Evolutionary conservation across 2,888 invertebrate species (phyloP).

Genomic region (Lasioglossum figueresi): DNA sequence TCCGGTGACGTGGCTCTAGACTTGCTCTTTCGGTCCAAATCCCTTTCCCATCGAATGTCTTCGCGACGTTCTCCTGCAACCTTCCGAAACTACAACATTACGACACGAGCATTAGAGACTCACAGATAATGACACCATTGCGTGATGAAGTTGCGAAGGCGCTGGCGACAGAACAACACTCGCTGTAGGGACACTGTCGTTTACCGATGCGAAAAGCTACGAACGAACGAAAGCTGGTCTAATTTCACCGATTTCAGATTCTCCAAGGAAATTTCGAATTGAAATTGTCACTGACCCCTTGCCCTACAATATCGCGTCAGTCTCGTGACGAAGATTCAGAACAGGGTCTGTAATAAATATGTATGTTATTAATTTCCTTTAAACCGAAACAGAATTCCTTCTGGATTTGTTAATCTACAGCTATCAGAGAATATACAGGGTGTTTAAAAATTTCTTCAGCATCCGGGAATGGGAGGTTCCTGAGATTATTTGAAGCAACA

Average conservation of each 20-base stretch:
- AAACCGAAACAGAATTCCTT: too few species aligned
- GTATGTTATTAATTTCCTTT: too few species aligned
- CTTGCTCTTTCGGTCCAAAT: constrained; percentile 83
- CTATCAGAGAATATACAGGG: too few species aligned
- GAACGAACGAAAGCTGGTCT: neutral
- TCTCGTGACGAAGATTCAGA: too few species aligned
- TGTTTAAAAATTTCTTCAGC: too few species aligned
- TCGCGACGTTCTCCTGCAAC: constrained; percentile 84
- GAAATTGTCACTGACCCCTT: neutral
- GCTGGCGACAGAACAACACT: constrained; percentile 36
- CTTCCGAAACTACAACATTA: constrained; percentile 84
- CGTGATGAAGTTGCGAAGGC: constrained; percentile 68
- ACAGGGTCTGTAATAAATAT: too few species aligned
- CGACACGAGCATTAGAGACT: constrained; percentile 77
- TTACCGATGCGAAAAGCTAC: constrained; percentile 42
- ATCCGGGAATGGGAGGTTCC: too few species aligned
- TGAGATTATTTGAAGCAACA: too few species aligned
- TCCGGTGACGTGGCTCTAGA: constrained; percentile 82
- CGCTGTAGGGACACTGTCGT: constrained; percentile 21
- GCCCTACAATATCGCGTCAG: too few species aligned
- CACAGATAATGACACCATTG: constrained; percentile 78
- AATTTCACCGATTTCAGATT: too few species aligned
- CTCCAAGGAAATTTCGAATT: neutral
- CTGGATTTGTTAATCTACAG: too few species aligned
- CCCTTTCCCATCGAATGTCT: constrained; percentile 82